A percentile compares a stretch with the other conserved stretches of the same genome.
phyloP scores from a whole-genome alignment of 1,140 invertebrate species.

The Mercenaria mercenaria region DNA sequence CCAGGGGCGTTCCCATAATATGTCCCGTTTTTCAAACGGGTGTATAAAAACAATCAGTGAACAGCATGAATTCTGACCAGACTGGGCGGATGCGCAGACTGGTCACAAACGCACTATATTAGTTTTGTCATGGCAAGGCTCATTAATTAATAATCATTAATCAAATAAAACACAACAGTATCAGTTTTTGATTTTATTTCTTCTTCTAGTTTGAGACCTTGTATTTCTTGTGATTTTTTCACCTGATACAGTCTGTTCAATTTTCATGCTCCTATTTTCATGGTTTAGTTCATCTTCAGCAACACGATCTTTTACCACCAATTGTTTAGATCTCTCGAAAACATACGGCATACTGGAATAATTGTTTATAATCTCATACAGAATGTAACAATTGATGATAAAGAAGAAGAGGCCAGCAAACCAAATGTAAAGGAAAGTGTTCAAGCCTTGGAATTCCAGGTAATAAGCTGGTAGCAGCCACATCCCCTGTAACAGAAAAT shows the following conservation, averaged over 20 bases:
- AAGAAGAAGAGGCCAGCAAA: slow-evolving; percentile 86
- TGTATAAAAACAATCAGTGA: no score
- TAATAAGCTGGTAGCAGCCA: slow-evolving; percentile 97
- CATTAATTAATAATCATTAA: no score
- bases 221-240: neutral
- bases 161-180: no score
- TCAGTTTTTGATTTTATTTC: neutral
- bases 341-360: slow-evolving; percentile 61
- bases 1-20: no score
- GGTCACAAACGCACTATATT: no score
- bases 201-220: slow-evolving; percentile 18
- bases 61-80: no score
- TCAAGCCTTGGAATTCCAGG: slow-evolving; percentile 94
- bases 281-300: neutral
- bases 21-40: no score
- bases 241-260: neutral
- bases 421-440: slow-evolving; percentile 91
- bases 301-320: neutral
- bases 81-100: no score
- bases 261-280: no score
- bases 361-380: slow-evolving; percentile 75
- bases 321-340: neutral
- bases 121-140: no score
- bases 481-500: slow-evolving; percentile 85
- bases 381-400: slow-evolving; percentile 84